Evolutionary conservation across 2,888 invertebrate genomes (phyloP).

Genomic region (Dolichomitus sp.): DNA sequence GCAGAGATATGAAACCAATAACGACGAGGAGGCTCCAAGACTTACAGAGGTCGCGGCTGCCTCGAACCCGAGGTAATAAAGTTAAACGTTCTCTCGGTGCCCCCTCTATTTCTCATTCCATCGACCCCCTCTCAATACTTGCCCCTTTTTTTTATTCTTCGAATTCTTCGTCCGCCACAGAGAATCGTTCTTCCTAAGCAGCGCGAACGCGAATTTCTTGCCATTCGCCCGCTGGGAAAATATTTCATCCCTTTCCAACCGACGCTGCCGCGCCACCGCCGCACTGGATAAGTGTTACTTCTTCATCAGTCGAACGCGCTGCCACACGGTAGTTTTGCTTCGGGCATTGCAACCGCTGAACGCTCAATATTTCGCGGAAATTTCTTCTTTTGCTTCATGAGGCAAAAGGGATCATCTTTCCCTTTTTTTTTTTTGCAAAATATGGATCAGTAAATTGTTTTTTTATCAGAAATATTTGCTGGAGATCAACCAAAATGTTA

Average conservation of each 20-base stretch:
- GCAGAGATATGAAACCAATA: conserved; percentile 55
- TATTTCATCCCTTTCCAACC: conserved; percentile 59
- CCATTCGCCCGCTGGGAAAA: conserved; percentile 65
- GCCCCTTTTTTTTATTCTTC: conserved; percentile 13
- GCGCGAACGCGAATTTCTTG: conserved; percentile 50
- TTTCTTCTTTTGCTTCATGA: conserved; percentile 52
- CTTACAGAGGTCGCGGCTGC: conserved; percentile 64
- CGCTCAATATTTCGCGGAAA: conserved; percentile 55
- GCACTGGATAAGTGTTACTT: conserved; percentile 60
- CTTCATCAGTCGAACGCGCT: conserved; percentile 60
- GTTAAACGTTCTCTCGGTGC: conserved; percentile 67
- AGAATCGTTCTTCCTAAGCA: conserved; percentile 37
- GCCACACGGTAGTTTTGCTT: conserved; percentile 61
- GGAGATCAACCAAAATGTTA: not conserved
- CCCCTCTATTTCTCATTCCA: conserved; percentile 41
- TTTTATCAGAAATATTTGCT: conserved; percentile 5
- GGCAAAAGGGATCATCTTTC: not conserved
- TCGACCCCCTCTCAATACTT: conserved; percentile 46
- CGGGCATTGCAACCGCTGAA: conserved; percentile 54
- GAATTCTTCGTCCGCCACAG: conserved; percentile 11
- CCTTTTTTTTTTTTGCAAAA: conserved; percentile 9
- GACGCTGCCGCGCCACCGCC: conserved; percentile 18
- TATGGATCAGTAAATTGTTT: conserved; percentile 7
- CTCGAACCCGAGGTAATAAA: conserved; percentile 68
- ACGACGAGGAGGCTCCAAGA: conserved; percentile 48